Evolutionary conservation across 1,140 invertebrate genomes (phyloP), one percentile per base, ranked within the genome.

Genomic region (Drosophila ficusphila): DNA sequence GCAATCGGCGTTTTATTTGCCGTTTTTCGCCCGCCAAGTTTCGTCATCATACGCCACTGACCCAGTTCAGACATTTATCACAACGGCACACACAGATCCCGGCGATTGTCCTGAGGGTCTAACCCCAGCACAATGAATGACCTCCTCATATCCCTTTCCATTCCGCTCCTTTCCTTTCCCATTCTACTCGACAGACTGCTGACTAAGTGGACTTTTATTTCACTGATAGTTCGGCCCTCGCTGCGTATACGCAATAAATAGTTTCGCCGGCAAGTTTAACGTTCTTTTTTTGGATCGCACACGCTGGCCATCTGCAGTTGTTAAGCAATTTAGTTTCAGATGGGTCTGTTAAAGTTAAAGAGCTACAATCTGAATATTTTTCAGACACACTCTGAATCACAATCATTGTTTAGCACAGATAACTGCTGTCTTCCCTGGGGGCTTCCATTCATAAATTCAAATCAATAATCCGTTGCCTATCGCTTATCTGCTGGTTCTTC

Each of bases 31-130:
- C 54, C 54, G 56, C 31, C 64, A 27, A 65, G 53, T 58, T 47
- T 51, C 76, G 54, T 79, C 68, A 58, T 48, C 57, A 25, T 47
- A 14, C 64, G 49, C 54, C 39, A 54, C 52, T 85, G 81, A 86
- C 81, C 81, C 62, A 85, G 49, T 69, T 86, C 64, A 23, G 39
- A 25, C 81, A 86, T 70, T 77, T 86, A 77, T 88, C 76, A 81
- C 67, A 49, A 27, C 44, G 18, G 34, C 19, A 23, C 25, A 21
- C 12, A 67, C 23, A 21, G 21, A 42, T 5, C n/a, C 19, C 27
- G 39, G 25, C 44, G 18, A 56, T 61, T 73, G 19, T 41, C 69
- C 68, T 27, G 48, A 31, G 56, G 69, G 47, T 51, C 51, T 52
- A 62, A 53, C 18, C 18, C 36, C 36, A 41, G 49, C 25, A 56